These are phyloP conservation scores for Oreortyx pictus DNA, from an alignment of 2,797 vertebrate genomes.

Conservation along the genomic window DNA sequence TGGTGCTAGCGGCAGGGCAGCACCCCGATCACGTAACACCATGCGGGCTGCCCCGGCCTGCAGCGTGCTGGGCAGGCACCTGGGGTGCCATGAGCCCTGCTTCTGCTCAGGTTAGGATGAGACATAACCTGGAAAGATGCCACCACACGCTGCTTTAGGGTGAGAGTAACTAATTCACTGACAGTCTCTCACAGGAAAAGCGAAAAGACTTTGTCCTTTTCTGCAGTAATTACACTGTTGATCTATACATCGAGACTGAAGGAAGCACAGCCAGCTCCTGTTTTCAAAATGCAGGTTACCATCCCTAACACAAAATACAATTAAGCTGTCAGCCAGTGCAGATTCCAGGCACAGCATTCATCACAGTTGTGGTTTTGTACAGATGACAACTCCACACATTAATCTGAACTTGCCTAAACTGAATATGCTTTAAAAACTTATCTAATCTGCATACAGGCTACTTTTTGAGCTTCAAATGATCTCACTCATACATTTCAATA, in stretches of 20 bases:
- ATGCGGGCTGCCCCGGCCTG: accelerated
- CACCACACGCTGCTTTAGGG: not conserved
- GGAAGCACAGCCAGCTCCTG: not conserved
- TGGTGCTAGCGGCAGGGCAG: not conserved
- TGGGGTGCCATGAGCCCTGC: not conserved
- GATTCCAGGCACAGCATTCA: not conserved
- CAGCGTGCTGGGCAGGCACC: accelerated
- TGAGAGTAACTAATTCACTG: accelerated
- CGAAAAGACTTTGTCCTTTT: not conserved
- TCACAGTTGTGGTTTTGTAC: accelerated
- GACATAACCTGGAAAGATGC: accelerated
- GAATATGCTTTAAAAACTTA: not conserved
- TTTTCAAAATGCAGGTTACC: not conserved
- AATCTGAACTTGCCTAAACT: not conserved
- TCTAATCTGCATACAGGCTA: not conserved
- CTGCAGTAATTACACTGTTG: not conserved
- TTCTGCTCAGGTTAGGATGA: not conserved
- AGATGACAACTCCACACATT: not conserved
- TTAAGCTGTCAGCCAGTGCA: not conserved
- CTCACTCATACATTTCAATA: not conserved
- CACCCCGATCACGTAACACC: not conserved
- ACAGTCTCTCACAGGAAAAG: not conserved
- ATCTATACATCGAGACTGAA: accelerated
- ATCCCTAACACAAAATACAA: not conserved
- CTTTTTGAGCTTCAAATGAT: not conserved